Evolutionary conservation across 2,888 invertebrate species (phyloP).

Genomic region (Nowickia ferox): DNA sequence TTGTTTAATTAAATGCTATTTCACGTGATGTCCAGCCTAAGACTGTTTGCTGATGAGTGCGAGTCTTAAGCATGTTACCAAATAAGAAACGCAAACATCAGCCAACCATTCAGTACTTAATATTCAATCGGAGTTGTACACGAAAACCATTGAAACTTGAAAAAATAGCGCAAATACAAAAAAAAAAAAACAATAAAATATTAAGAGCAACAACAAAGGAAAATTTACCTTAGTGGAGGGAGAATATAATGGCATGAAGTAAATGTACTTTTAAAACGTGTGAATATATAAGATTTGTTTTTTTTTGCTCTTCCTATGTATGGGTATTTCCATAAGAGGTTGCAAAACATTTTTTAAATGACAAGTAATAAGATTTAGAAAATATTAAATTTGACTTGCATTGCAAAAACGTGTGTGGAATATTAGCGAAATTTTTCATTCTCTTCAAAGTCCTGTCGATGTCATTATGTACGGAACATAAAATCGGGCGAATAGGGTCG

Average conservation of each 20-base stretch:
- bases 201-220: conserved; percentile 1
- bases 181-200: conserved; percentile 10
- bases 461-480: too few species aligned
- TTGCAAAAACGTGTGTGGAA: too few species aligned
- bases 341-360: too few species aligned
- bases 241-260: conserved; percentile 15
- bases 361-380: not conserved
- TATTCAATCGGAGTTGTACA: conserved; percentile 54
- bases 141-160: conserved; percentile 58
- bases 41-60: conserved; percentile 64
- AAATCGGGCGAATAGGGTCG: too few species aligned
- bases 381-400: not conserved
- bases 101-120: conserved; percentile 37
- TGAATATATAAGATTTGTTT: not conserved
- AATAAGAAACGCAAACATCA: conserved; percentile 42
- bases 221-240: not conserved
- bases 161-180: conserved; percentile 5
- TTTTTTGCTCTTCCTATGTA: not conserved
- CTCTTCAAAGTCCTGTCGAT: too few species aligned
- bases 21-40: conserved; percentile 70
- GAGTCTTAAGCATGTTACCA: conserved; percentile 49
- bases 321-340: conserved; percentile 12
- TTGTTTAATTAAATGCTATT: conserved; percentile 64
- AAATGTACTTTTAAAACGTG: conserved; percentile 18
- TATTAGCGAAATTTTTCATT: too few species aligned